Percentiles rank a stretch among this genome's conserved stretches.
Evolutionary conservation across 30 jellyfish, hydroid and myxozoan genomes (phyloP).

Genomic region (Phacellophora camtschatica): DNA sequence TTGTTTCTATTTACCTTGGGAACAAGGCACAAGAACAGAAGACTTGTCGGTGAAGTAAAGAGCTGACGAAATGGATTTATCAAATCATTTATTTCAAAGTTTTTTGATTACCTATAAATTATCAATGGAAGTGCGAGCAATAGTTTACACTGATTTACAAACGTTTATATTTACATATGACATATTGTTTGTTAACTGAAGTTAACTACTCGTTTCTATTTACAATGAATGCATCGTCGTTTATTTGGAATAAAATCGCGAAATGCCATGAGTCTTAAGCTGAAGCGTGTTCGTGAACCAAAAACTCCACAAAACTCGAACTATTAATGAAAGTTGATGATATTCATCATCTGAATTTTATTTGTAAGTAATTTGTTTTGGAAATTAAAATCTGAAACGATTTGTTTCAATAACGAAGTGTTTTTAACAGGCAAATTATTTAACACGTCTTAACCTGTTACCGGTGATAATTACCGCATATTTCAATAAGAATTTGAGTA

Average conservation of each 20-base stretch:
- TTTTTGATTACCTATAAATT: constrained; percentile 48
- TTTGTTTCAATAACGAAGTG: no score
- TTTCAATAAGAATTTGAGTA: no score
- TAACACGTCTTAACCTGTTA: no score
- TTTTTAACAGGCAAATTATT: no score
- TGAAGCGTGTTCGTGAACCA: no score
- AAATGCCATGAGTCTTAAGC: constrained; percentile 34
- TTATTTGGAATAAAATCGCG: not conserved
- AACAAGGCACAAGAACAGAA: not conserved
- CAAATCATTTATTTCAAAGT: constrained; percentile 33
- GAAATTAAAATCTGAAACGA: no score
- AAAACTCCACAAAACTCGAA: no score
- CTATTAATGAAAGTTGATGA: no score
- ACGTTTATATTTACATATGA: constrained; percentile 12
- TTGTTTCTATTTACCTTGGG: no score
- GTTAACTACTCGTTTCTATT: not conserved
- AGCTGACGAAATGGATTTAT: constrained; percentile 14
- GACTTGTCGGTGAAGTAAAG: not conserved
- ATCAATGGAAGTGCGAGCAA: constrained; percentile 47
- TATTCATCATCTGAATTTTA: no score
- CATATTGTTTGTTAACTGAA: not conserved
- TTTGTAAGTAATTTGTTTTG: no score
- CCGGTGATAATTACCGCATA: no score
- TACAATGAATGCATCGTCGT: not conserved
- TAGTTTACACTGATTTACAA: constrained; percentile 65